Evolutionary conservation across 2,797 vertebrate genomes (phyloP).

Genomic region (Lacerta viridis): DNA sequence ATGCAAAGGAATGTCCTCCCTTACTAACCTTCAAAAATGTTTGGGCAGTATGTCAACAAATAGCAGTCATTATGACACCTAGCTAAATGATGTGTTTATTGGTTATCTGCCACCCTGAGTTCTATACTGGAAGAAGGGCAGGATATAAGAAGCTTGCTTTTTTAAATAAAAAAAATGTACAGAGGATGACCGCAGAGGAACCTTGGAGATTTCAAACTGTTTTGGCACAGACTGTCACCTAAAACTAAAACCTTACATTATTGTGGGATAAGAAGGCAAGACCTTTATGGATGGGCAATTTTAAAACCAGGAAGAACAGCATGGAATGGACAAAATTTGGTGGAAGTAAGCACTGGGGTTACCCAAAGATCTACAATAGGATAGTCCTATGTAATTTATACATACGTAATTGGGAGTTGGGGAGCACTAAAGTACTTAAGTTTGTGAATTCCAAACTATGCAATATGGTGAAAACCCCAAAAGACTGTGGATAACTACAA

Average conservation of each 20-base stretch:
- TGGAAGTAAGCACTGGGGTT: not conserved
- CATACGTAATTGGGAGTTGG: not conserved
- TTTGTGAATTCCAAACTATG: not conserved
- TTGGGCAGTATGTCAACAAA: not conserved
- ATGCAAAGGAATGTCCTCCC: not conserved
- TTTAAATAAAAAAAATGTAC: too few relatives aligned
- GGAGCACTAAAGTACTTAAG: not conserved
- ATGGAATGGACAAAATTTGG: not conserved
- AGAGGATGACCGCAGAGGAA: too few relatives aligned
- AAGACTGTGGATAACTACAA: not conserved
- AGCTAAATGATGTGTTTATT: not conserved
- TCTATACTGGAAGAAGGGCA: too few relatives aligned
- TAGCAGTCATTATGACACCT: too few relatives aligned
- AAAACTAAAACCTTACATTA: not conserved
- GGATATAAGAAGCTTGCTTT: too few relatives aligned
- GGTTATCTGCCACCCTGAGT: not conserved
- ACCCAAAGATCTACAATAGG: not conserved
- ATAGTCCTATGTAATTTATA: not conserved
- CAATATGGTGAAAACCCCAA: not conserved
- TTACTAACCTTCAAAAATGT: not conserved
- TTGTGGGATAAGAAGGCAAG: not conserved
- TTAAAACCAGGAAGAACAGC: not conserved
- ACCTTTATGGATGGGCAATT: too few relatives aligned
- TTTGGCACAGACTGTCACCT: too few relatives aligned
- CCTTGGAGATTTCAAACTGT: too few relatives aligned